phyloP scores from a whole-genome alignment of 2,888 invertebrate species.

The Neocrepidodera transversa region DNA sequence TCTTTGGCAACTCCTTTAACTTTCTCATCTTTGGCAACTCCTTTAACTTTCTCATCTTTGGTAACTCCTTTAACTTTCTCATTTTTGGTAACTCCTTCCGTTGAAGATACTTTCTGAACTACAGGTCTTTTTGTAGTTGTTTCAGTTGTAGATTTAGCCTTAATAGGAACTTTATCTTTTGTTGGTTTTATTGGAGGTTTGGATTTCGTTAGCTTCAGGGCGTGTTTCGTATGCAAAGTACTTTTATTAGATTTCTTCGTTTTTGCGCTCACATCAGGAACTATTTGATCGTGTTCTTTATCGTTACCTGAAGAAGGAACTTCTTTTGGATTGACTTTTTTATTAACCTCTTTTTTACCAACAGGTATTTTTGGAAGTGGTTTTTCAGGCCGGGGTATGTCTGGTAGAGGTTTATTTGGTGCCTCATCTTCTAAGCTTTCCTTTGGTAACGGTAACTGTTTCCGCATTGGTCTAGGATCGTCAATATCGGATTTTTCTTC shows the following conservation, averaged over 20 bases:
- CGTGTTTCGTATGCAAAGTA: conserved; percentile 43
- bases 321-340: neutral
- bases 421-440: conserved; percentile 19
- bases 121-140: conserved; percentile 35
- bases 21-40: conserved; percentile 35
- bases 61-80: conserved; percentile 53
- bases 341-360: conserved; percentile 34
- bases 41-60: too few relatives aligned
- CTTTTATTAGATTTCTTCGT: conserved; percentile 45
- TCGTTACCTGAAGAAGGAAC: conserved; percentile 35
- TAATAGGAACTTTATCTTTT: conserved; percentile 37
- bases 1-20: conserved; percentile 60
- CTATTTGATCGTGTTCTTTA: conserved; percentile 60
- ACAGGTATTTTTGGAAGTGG: conserved; percentile 9
- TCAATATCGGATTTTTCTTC: conserved; percentile 45
- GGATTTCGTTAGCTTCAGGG: conserved; percentile 34
- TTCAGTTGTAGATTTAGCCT: conserved; percentile 48
- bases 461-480: conserved; percentile 32
- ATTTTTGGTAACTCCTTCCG: conserved; percentile 37
- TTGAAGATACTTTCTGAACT: conserved; percentile 41
- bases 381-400: conserved; percentile 7
- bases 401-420: conserved; percentile 27
- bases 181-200: conserved; percentile 38
- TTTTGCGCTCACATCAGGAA: conserved; percentile 56
- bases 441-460: neutral